phyloP scores from a whole-genome alignment of 2,888 invertebrate species.

The Sphinx pinastri region DNA sequence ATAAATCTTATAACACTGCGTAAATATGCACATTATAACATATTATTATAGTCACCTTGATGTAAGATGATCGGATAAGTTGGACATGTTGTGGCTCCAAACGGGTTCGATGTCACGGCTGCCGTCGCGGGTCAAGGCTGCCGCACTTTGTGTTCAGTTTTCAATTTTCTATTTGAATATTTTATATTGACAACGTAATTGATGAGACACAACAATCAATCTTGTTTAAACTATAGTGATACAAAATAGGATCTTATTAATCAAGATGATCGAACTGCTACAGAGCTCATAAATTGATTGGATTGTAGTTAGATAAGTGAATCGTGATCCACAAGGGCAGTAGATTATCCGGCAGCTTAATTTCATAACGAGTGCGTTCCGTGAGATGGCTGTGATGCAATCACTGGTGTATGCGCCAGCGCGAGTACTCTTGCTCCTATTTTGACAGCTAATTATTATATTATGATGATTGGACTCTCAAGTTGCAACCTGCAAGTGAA shows the following conservation, averaged over 20 bases:
- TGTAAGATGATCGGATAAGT: conserved; percentile 41
- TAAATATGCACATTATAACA: conserved; percentile 5
- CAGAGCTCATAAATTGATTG: not conserved
- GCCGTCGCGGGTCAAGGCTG: conserved; percentile 57
- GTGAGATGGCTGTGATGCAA: conserved; percentile 12
- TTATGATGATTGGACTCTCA: conserved; percentile 13
- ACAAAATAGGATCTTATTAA: not conserved
- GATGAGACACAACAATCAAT: not conserved
- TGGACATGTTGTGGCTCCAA: conserved; percentile 49
- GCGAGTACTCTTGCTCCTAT: conserved; percentile 11
- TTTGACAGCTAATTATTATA: conserved; percentile 14
- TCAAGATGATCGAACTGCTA: not conserved
- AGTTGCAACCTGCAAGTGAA: conserved; percentile 9
- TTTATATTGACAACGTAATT: conserved; percentile 11
- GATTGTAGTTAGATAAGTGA: conserved; percentile 34
- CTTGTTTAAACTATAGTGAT: not conserved
- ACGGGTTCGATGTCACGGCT: conserved; percentile 68
- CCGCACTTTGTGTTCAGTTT: conserved; percentile 40
- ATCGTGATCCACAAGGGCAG: conserved; percentile 35
- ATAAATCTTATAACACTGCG: no score
- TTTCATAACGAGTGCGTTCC: conserved; percentile 27
- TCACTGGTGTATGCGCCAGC: not conserved
- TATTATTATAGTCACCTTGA: conserved; percentile 33
- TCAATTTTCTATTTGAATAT: conserved; percentile 30
- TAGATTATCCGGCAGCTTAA: conserved; percentile 36